Evolutionary conservation across 2,797 vertebrate species (phyloP).

Genomic region (Glossophaga mutica): DNA sequence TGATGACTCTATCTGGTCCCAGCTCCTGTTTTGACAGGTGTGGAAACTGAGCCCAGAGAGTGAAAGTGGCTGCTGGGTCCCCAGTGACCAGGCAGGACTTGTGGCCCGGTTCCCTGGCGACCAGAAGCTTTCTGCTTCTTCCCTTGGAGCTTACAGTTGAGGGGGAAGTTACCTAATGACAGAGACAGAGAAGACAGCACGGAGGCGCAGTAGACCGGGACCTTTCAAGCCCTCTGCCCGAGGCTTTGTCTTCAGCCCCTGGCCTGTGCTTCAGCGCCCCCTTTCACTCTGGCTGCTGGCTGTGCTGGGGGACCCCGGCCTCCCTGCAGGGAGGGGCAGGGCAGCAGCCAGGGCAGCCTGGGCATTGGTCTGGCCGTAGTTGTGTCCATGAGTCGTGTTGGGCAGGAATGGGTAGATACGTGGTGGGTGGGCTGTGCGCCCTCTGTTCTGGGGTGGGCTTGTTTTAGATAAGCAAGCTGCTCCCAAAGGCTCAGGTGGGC

Average conservation of each 20-base stretch:
- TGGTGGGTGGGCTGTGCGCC: neutral
- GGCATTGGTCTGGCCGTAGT: neutral
- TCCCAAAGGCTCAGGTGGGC: conserved; percentile 40
- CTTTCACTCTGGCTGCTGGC: neutral
- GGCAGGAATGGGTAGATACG: neutral
- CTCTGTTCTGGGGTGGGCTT: neutral
- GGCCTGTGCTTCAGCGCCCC: neutral
- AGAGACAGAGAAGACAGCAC: neutral
- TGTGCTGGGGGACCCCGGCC: neutral
- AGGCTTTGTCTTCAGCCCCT: neutral
- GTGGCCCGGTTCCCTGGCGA: no score
- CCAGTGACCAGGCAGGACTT: neutral
- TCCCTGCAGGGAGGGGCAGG: neutral
- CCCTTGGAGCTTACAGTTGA: neutral
- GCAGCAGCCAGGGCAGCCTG: neutral
- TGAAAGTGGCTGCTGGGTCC: neutral
- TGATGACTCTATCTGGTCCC: neutral
- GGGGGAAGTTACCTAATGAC: neutral
- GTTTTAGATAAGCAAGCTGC: conserved; percentile 47
- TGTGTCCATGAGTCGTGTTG: neutral
- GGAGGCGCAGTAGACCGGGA: neutral
- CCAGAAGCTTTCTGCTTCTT: neutral
- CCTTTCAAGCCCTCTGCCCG: neutral
- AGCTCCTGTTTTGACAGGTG: neutral
- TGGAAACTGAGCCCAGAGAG: neutral